Evolutionary conservation across 2,888 invertebrate species (phyloP), one percentile per base, ranked within the genome.

Genomic region (Lithophane leautieri): DNA sequence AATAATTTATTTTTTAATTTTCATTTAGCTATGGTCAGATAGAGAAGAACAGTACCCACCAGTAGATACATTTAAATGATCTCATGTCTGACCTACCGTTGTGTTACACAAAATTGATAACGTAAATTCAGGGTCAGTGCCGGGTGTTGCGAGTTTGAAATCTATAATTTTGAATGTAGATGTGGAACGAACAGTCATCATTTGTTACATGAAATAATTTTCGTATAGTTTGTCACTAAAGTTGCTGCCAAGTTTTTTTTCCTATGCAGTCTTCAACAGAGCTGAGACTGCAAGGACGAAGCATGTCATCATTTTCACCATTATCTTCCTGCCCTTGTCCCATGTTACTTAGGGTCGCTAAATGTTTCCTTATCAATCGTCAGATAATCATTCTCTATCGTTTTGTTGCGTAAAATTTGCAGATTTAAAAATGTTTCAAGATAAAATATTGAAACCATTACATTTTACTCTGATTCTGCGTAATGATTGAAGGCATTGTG

Each of bases 401-500:
- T 22, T 28, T 66, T 16, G 14, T 66, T 52, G 16, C 9, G 28
- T 22, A 47, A 9, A 66, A 52, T 22, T n/a, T 4, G 6, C 28
- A 34, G 0, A n/a, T 22, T 50, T 42, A 1, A 28, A 34, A 47
- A 65, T 28, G 0, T 4, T 8, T 19, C 4, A 14, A 47, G 12
- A 47, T 16, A 7, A 25, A 44, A 28, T 19, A 47, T 0, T 12
- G 19, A 22, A 28, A 22, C 9, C 9, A n/a, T n/a, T n/a, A 0
- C n/a, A 19, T 67, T 67, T 54, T 67, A n/a, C 34, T 69, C 66
- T 22, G n/a, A 47, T 28, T 73, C 22, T 42, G 16, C 28, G 44
- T 70, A 22, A 56, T 56, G 16, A 60, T 12, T 28, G 40, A 40
- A 63, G 19, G 34, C 52, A 60, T 68, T 52, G 47, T 75, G 62